phyloP scores from a whole-genome alignment of 2,888 invertebrate species.

The Holacanthella duospinosa region DNA sequence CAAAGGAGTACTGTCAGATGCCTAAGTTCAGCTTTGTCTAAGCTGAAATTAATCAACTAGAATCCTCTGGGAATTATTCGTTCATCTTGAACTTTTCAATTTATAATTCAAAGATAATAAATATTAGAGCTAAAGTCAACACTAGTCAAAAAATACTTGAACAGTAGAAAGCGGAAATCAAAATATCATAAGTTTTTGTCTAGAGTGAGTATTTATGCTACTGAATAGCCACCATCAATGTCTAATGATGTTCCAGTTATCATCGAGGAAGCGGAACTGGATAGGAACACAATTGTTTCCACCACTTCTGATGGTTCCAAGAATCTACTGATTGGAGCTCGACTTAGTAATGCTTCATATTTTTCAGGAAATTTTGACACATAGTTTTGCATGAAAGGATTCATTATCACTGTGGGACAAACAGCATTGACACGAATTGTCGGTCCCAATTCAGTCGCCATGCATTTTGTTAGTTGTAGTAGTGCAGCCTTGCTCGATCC shows the following conservation, averaged over 20 bases:
- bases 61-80: too few species aligned
- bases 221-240: constrained; percentile 10
- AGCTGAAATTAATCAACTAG: too few species aligned
- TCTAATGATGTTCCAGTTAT: constrained; percentile 11
- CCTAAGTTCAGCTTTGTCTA: too few species aligned
- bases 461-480: constrained; percentile 11
- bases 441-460: constrained; percentile 11
- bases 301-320: constrained; percentile 8
- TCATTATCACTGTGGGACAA: constrained; percentile 17
- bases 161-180: too few species aligned
- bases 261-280: constrained; percentile 9
- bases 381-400: constrained; percentile 10
- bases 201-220: background rate
- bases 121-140: too few species aligned
- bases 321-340: constrained; percentile 9
- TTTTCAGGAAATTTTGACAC: constrained; percentile 12
- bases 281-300: constrained; percentile 11
- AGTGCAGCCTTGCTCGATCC: constrained; percentile 14
- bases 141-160: too few species aligned
- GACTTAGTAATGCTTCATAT: constrained; percentile 10
- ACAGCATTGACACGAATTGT: constrained; percentile 12
- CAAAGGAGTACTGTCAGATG: too few species aligned
- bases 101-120: too few species aligned
- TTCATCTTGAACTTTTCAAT: too few species aligned
- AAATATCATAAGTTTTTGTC: too few species aligned